Base-by-base conservation (phyloP, 2,888 invertebrate species). In the Tenodera sinensis region DNA sequence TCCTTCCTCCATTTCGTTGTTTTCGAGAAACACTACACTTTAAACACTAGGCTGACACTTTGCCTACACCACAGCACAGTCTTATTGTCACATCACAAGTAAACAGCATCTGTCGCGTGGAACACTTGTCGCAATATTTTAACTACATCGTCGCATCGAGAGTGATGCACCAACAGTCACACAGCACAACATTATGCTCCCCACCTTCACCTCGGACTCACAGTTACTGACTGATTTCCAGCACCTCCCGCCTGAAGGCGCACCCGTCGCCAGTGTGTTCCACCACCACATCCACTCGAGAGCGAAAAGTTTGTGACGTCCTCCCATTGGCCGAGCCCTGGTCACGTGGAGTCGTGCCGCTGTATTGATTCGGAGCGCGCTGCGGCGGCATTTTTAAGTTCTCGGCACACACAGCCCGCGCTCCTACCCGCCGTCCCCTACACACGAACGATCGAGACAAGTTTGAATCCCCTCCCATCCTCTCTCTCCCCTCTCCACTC, bases 371-470 rank as follows among this genome's bases (percentile, higher is more conserved):
- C 96, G 96, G 95, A 95, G 95, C 92, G 95, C 95, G 95, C 95
- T 94, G 95, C 96, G 96, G 96, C 96, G 96, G 96, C 96, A 96
- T 96, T 96, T 96, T 96, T 96, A 96, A 96, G 95, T 96, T 90
- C 84, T 90, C 87, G 88, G 89, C 89, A 84, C 88, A 71, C 54
- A 71, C 54, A 71, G 54, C 54, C 54, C 54, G 54, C 54, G 54
- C 54, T 71, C 54, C 54, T 71, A 71, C 54, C 54, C 54, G 54
- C 54, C 54, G 54, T 20, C 54, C 54, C 54, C 54, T 25, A 71
- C 85, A 42, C 81, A 81, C 47, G 28, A 87, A 54, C 87, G 30
- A 54, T 85, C 85, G 85, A 27, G 85, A 42, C 85, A 47, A 88
- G 71, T 71, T 28, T 28, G 27, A 30, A 28, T 84, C 71, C 47